Evolutionary conservation across 2,113 vertebrate species (phyloP).

Genomic region (Petrocephalus microphthalmus): DNA sequence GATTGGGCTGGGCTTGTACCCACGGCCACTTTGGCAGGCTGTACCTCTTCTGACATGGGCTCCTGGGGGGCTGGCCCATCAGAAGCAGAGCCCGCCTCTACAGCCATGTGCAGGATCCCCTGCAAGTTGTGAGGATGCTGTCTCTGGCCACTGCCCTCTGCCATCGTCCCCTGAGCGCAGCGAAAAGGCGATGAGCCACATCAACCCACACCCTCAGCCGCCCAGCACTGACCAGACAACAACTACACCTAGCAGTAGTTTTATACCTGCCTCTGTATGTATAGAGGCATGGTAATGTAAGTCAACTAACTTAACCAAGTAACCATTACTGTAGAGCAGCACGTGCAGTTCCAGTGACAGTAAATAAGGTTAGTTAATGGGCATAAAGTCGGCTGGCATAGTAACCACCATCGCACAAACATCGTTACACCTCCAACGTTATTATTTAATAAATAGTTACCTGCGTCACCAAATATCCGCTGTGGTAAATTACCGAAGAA

Average conservation of each 20-base stretch:
- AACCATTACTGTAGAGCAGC: not conserved
- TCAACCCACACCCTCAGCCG: not conserved
- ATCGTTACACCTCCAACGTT: not conserved
- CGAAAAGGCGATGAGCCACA: not conserved
- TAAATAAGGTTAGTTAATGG: not conserved
- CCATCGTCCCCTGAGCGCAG: constrained; percentile 45
- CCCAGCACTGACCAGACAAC: not conserved
- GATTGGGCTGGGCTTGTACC: not conserved
- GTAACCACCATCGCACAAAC: not conserved
- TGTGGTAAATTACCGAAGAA: not conserved
- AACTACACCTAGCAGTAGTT: not conserved
- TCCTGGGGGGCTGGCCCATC: constrained; percentile 54
- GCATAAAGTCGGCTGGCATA: not conserved
- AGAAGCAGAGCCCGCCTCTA: constrained; percentile 67
- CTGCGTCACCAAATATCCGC: not conserved
- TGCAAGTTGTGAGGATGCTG: constrained; percentile 70
- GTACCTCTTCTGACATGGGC: constrained; percentile 80
- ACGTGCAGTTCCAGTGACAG: not conserved
- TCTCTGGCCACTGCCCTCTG: constrained; percentile 49
- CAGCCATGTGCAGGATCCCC: constrained; percentile 76
- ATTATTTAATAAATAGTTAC: not conserved
- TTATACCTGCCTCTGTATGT: not conserved
- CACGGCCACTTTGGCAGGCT: too few species aligned
- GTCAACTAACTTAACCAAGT: not conserved
- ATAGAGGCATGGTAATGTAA: not conserved